phyloP scores from a whole-genome alignment of 2,888 invertebrate genomes.

The Platynereis dumerilii region DNA sequence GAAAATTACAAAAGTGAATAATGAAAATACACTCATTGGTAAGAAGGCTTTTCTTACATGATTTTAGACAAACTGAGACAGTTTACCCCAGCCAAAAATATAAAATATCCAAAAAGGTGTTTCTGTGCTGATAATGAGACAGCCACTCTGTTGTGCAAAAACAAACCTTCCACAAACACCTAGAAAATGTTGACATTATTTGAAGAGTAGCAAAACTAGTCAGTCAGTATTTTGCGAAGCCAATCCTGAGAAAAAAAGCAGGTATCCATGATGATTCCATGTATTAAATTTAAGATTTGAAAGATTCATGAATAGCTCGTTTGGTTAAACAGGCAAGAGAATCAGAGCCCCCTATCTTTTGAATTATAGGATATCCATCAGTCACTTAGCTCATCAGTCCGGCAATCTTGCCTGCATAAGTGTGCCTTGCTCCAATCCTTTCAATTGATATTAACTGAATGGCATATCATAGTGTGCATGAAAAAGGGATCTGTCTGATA shows the following conservation, averaged over 20 bases:
- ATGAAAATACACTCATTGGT: too few relatives aligned
- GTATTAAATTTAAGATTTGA: background rate
- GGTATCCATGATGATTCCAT: background rate
- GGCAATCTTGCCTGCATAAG: too few relatives aligned
- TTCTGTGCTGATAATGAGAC: constrained; percentile 67
- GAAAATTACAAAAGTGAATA: too few relatives aligned
- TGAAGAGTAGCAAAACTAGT: constrained; percentile 66
- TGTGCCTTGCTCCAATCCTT: too few relatives aligned
- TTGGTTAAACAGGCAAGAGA: background rate
- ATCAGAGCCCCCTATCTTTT: too few relatives aligned
- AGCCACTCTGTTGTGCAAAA: constrained; percentile 66
- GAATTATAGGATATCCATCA: too few relatives aligned
- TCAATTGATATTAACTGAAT: too few relatives aligned
- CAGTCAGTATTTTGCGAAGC: constrained; percentile 67
- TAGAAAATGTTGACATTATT: constrained; percentile 69
- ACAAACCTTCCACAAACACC: constrained; percentile 69
- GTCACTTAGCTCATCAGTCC: too few relatives aligned
- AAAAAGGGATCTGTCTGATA: too few relatives aligned
- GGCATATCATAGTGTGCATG: too few relatives aligned
- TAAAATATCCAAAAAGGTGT: constrained; percentile 68
- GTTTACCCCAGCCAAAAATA: constrained; percentile 69
- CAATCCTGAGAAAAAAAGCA: constrained; percentile 63
- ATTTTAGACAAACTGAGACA: too few relatives aligned
- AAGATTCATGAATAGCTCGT: background rate
- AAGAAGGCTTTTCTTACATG: too few relatives aligned